phyloP scores from a whole-genome alignment of 2,113 vertebrate genomes.

The Talpa occidentalis region DNA sequence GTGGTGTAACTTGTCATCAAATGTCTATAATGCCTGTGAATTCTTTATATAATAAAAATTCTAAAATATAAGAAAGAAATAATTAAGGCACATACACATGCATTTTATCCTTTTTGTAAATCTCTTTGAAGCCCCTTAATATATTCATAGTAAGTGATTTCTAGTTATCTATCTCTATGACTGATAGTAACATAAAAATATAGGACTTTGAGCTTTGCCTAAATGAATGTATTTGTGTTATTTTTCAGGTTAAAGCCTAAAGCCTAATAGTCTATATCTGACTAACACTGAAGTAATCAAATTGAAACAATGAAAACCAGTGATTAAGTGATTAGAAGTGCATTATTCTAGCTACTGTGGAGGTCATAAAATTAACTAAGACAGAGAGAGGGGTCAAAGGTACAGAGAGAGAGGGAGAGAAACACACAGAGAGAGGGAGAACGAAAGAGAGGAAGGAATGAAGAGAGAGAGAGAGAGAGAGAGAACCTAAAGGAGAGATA shows the following conservation, averaged over 20 bases:
- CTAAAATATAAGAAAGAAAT: conserved; percentile 6
- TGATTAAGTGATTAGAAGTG: neutral
- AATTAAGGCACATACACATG: neutral
- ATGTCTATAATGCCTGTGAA: conserved; percentile 4
- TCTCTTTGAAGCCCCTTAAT: neutral
- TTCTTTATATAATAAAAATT: neutral
- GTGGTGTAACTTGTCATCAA: conserved; percentile 21
- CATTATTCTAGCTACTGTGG: neutral
- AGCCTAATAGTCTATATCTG: neutral
- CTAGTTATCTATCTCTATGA: neutral
- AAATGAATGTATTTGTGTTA: neutral
- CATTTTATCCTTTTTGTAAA: conserved; percentile 13
- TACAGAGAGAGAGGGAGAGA: too few species aligned
- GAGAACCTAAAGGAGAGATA: neutral
- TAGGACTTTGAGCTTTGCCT: neutral
- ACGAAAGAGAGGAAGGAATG: rapidly evolving
- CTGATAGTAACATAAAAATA: neutral
- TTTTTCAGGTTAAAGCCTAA: neutral
- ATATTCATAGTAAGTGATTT: neutral
- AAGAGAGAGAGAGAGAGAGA: too few species aligned
- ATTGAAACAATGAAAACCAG: neutral
- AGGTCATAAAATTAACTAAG: neutral
- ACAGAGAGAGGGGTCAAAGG: neutral
- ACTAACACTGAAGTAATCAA: neutral
- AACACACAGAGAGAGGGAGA: too few species aligned